Base-by-base conservation (phyloP, 2,888 invertebrate genomes). In the Tyria jacobaeae region DNA sequence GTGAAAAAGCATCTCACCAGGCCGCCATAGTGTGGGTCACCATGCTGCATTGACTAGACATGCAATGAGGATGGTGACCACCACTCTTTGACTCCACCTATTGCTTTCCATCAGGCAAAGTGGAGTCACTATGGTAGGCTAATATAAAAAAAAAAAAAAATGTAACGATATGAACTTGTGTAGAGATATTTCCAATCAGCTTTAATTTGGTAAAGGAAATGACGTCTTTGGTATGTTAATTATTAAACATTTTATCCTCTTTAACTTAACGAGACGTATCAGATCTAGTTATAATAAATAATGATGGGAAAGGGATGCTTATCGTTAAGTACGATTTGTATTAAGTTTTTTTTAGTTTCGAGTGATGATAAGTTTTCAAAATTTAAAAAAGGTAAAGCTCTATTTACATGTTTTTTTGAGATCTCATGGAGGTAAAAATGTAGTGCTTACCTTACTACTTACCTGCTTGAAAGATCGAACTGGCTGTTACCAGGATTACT, bases 231-330 rank as follows among this genome's bases (percentile, higher is more conserved):
- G 74, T 65, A 70, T 74, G 76, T 74, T 74, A 76, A 72, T 76
- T 74, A 76, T 71, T 76, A 64, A 62, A 75, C 49, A 62, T 70
- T 68, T 70, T 63, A 75, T 66, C 65, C 60, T 51, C 57, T 56
- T 65, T 50, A 71, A 62, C 59, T 54, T 58, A 73, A 64, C 62
- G 55, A 61, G 60, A 73, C 61, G 57, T 63, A 72, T 70, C 70
- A 50, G 41, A 39, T 24, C 27, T 62, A 73, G 51, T 51, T 72
- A 65, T 65, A 75, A n/a, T 73, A 58, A 58, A 53, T 56, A 52
- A 69, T 65, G 63, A 64, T 61, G 63, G 60, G 64, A 67, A 70
- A 58, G 55, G 62, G 61, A 57, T 54, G 60, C 65, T 65, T 57
- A 34, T 39, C 44, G 21, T 44, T 44, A 1, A 44, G 21, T 21